Conservation (phyloP, 1,140 invertebrate species). For the Panagrolaimus sp. region DNA sequence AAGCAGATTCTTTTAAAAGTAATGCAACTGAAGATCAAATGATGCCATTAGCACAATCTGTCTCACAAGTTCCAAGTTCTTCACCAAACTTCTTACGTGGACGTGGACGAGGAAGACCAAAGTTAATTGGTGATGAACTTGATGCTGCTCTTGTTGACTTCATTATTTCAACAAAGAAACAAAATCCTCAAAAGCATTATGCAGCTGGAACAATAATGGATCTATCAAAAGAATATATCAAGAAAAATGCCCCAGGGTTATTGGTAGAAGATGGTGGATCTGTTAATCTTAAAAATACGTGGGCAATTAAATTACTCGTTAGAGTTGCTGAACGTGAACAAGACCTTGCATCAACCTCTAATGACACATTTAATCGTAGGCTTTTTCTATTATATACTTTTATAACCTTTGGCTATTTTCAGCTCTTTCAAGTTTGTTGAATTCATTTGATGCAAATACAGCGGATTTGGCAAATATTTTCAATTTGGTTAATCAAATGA, state of each 20-base stretch:
- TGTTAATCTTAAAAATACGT: conserved; percentile 54
- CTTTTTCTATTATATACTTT: too few species aligned
- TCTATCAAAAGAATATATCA: conserved; percentile 48
- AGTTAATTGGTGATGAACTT: conserved; percentile 55
- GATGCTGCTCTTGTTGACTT: conserved; percentile 56
- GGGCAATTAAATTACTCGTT: conserved; percentile 53
- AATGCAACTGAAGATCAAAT: neutral
- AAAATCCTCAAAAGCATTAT: conserved; percentile 42
- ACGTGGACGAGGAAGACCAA: conserved; percentile 51
- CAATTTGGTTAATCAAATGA: too few species aligned
- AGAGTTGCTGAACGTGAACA: conserved; percentile 41
- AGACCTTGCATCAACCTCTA: conserved; percentile 20
- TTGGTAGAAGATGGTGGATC: conserved; percentile 54
- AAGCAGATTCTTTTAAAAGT: neutral
- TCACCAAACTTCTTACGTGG: conserved; percentile 50
- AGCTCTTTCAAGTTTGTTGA: too few species aligned
- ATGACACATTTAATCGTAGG: neutral
- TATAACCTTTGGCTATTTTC: too few species aligned
- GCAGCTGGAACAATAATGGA: conserved; percentile 49
- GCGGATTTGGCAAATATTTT: too few species aligned
- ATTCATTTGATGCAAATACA: too few species aligned
- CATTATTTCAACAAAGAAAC: conserved; percentile 51
- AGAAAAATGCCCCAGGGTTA: conserved; percentile 48
- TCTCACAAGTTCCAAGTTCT: conserved; percentile 12
- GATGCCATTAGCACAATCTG: neutral